Conservation (phyloP, 2,888 invertebrate genomes). For the Tachina grossa region DNA sequence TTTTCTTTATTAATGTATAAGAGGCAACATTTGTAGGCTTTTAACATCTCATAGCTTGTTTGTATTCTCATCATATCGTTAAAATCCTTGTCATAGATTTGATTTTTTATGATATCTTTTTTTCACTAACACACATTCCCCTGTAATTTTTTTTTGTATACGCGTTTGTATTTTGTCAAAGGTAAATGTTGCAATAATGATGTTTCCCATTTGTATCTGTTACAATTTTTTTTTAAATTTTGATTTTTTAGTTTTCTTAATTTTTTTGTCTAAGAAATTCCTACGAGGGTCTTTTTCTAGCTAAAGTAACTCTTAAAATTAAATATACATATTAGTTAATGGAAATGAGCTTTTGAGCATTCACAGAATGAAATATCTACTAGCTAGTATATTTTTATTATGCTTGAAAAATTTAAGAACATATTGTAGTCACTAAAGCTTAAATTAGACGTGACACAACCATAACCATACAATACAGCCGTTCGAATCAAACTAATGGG, state of each 20-base stretch:
- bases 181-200: constrained; percentile 57
- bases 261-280: constrained; percentile 30
- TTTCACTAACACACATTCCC: constrained; percentile 36
- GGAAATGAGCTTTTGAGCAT: no score
- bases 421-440: no score
- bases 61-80: constrained; percentile 67
- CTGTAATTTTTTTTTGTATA: constrained; percentile 37
- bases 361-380: no score
- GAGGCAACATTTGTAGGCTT: constrained; percentile 36
- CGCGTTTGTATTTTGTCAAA: constrained; percentile 23
- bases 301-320: not conserved
- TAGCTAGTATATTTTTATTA: no score
- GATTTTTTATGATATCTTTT: constrained; percentile 37
- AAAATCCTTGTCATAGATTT: constrained; percentile 66
- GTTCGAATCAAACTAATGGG: no score
- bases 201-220: constrained; percentile 54
- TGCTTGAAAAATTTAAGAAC: no score
- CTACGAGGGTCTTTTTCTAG: not conserved
- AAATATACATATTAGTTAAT: no score
- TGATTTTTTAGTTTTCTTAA: not conserved
- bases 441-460: no score
- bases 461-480: no score
- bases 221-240: constrained; percentile 28
- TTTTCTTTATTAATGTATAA: not conserved
- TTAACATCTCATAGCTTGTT: constrained; percentile 59